phyloP scores from a whole-genome alignment of 2,797 vertebrate species.

The Cynodonichthys magdalenae region DNA sequence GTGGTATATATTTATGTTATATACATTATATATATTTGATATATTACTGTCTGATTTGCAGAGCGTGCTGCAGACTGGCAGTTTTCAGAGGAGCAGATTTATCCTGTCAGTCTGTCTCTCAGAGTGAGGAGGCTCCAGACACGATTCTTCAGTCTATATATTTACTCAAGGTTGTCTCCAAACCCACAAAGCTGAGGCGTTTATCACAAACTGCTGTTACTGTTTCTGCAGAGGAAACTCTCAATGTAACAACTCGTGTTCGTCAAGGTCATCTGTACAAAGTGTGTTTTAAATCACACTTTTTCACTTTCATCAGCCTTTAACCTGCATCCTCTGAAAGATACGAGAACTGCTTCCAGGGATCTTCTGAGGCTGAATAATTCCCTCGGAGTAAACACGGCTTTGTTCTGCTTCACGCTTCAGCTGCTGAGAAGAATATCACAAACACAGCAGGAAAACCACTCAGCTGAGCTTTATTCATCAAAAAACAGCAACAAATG shows the following conservation, averaged over 20 bases:
- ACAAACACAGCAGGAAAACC: constrained; percentile 28
- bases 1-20: too few relatives aligned
- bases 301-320: too few relatives aligned
- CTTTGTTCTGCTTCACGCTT: constrained; percentile 40
- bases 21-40: too few relatives aligned
- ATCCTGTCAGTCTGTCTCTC: too few relatives aligned
- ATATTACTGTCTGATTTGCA: too few relatives aligned
- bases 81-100: too few relatives aligned
- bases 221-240: not conserved
- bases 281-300: not conserved
- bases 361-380: constrained; percentile 49
- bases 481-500: too few relatives aligned
- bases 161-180: constrained; percentile 51
- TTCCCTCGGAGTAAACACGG: constrained; percentile 57
- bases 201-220: not conserved
- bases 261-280: not conserved
- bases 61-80: too few relatives aligned
- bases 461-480: constrained; percentile 16
- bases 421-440: constrained; percentile 34
- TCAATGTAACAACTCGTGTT: not conserved
- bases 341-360: constrained; percentile 16
- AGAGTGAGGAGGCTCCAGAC: constrained; percentile 24
- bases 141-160: constrained; percentile 41
- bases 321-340: not conserved
- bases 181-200: not conserved